Evolutionary conservation across 2,113 vertebrate genomes (phyloP).

Genomic region (Nematolebias whitei): DNA sequence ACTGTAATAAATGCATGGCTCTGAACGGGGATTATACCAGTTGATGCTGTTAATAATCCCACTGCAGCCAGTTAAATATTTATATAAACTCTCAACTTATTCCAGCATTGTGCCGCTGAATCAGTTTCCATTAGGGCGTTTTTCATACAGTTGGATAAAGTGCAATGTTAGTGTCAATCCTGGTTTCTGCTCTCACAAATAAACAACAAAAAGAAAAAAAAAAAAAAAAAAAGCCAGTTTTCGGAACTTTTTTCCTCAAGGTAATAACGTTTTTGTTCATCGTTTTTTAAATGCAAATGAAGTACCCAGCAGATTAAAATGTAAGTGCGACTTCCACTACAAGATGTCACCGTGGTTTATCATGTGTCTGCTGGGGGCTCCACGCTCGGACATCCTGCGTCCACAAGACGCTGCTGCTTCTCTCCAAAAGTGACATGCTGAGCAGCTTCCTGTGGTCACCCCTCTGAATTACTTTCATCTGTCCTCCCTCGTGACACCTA

Average conservation of each 20-base stretch:
- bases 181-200: slow-evolving; percentile 20
- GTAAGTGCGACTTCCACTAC: slow-evolving; percentile 17
- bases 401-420: slow-evolving; percentile 1
- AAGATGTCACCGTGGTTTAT: background rate
- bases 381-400: background rate
- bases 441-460: slow-evolving; percentile 18
- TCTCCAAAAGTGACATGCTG: too few relatives aligned
- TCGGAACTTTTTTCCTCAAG: too few relatives aligned
- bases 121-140: slow-evolving; percentile 19
- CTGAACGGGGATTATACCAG: slow-evolving; percentile 8
- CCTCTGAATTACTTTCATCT: slow-evolving; percentile 1
- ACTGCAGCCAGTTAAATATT: slow-evolving; percentile 22
- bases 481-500: slow-evolving; percentile 3
- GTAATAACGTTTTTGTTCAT: background rate
- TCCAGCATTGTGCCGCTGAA: slow-evolving; percentile 10
- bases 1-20: slow-evolving; percentile 30
- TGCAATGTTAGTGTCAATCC: slow-evolving; percentile 50
- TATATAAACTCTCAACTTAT: background rate
- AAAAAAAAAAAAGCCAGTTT: too few relatives aligned
- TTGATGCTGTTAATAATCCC: slow-evolving; percentile 8
- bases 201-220: background rate
- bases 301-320: slow-evolving; percentile 17
- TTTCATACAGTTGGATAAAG: slow-evolving; percentile 61
- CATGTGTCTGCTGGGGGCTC: background rate
- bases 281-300: slow-evolving; percentile 27